Base-by-base conservation (phyloP, 2,113 vertebrate species). In the Sakesphorus luctuosus region DNA sequence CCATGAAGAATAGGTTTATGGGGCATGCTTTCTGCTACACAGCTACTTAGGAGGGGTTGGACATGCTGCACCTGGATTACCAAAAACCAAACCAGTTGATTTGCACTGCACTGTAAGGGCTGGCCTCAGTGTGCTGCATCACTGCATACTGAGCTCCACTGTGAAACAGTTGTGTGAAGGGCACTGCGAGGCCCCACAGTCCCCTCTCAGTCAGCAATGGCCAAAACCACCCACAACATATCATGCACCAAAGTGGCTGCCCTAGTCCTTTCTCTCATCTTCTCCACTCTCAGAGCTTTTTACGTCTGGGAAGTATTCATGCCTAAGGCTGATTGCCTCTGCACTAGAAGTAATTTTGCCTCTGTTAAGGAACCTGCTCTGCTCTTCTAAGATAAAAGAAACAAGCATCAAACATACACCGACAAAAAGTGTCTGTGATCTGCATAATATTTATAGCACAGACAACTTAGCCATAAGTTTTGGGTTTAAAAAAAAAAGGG, bases 321-420 rank as follows among this genome's bases (percentile, higher is more conserved):
- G 71, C 61, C 62, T 53, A 31, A 71, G 72, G 84, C 78, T 71
- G 14, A 74, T 59, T 67, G 43, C 72, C 35, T 87, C 56, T 67
- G 35, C 13, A 26, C 35, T 52, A 63, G 29, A 80, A 58, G 26
- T 67, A 65, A 56, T 93, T 84, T 88, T 83, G 12, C 35, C 52
- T 52, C 14, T 17, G 23, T 62, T 86, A 47, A 56, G 68, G 31
- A 85, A 80, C 43, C 59, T 47, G 43, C 47, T 73, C 59, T 91
- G 52, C 49, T 90, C 56, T 83, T 84, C n/a, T 11, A 74, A 88
- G 68, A 80, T 85, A 79, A 85, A 90, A 71, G 56, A 89, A 75
- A 36, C 5, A 69, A 85, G 23, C 46, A 67, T 71, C 67, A 83
- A 74, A 71, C 26, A 53, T 19, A 43, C 6, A 47, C 84, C 84